A percentile compares a stretch with the other conserved stretches of the same genome.
These are phyloP conservation scores for Brachycybe producta DNA, from an alignment of 2,888 invertebrate genomes.

Conservation along the genomic window DNA sequence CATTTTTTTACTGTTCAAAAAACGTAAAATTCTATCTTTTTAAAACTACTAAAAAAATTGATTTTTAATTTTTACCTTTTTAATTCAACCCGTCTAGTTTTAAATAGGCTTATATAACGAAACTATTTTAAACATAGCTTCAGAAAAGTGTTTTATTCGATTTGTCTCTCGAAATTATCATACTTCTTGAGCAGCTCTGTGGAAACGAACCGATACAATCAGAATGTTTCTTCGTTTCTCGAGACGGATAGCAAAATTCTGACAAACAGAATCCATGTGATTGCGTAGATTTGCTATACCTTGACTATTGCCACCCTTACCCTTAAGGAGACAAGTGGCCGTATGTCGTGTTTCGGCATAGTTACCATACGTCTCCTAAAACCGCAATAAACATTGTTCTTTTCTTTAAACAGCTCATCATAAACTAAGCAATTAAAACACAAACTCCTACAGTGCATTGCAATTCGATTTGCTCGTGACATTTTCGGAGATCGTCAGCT, in stretches of 20 bases:
- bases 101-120: neutral
- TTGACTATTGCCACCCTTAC: constrained; percentile 39
- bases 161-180: no score
- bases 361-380: constrained; percentile 57
- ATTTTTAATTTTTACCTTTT: neutral
- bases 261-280: constrained; percentile 69
- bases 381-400: neutral
- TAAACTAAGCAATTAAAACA: constrained; percentile 4
- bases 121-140: neutral
- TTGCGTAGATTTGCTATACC: constrained; percentile 59
- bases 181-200: constrained; percentile 57
- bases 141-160: no score
- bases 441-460: constrained; percentile 56
- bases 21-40: no score
- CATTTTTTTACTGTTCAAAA: no score
- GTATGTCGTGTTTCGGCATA: constrained; percentile 63
- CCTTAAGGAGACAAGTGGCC: constrained; percentile 44
- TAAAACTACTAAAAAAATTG: no score
- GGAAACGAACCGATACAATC: constrained; percentile 60
- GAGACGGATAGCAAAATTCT: constrained; percentile 58
- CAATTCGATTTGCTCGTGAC: constrained; percentile 60
- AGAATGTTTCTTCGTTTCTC: constrained; percentile 59
- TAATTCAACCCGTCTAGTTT: neutral
- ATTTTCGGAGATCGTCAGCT: constrained; percentile 56
- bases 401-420: neutral